Percentiles rank a stretch among this genome's conserved stretches.
phyloP scores from a whole-genome alignment of 2,888 invertebrate species.

The Halictus ligatus region DNA sequence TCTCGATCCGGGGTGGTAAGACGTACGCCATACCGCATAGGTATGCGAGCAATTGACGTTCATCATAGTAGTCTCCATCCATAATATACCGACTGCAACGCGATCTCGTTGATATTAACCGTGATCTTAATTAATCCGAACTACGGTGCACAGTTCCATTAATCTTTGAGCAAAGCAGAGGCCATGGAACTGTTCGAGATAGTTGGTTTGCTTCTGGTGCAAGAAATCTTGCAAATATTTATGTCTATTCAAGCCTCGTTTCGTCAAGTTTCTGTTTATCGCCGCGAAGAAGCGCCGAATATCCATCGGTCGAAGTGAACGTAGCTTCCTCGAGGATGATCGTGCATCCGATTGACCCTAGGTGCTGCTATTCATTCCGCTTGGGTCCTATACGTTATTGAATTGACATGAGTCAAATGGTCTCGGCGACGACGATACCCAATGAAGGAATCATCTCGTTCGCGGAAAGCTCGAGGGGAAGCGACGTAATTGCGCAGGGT shows the following conservation, averaged over 20 bases:
- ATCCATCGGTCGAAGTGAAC: no score
- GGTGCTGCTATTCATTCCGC: background rate
- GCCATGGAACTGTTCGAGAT: background rate
- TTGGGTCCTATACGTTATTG: background rate
- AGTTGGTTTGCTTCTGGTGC: background rate
- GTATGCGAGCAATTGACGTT: background rate
- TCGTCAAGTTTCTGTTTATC: background rate
- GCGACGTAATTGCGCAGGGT: background rate
- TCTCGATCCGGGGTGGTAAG: background rate
- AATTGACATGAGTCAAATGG: background rate
- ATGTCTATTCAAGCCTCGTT: background rate
- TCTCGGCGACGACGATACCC: no score
- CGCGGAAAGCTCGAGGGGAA: background rate
- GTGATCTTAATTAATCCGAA: conserved; percentile 2
- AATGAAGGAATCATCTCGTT: background rate
- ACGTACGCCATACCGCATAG: background rate
- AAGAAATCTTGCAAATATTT: background rate
- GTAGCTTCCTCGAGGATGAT: background rate
- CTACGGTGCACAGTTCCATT: conserved; percentile 1
- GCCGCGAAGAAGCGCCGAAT: no score
- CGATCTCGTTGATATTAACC: conserved; percentile 5
- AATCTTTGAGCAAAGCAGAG: background rate
- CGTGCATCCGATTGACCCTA: no score
- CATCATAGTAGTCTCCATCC: background rate
- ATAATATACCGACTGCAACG: conserved; percentile 1